Evolutionary conservation across 2,888 invertebrate genomes (phyloP).

Genomic region (Hartigia nigra): DNA sequence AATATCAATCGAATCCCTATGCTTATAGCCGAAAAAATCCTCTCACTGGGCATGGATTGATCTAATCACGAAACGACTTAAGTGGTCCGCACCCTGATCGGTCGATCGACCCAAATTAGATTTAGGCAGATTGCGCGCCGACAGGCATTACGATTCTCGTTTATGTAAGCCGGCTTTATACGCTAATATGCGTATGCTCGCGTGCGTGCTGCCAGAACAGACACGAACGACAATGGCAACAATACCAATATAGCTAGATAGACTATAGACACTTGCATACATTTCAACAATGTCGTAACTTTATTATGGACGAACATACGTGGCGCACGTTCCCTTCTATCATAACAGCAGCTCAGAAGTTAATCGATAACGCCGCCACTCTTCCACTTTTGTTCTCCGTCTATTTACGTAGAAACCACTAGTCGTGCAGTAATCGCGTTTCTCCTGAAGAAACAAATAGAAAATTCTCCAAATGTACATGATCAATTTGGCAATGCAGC

Average conservation of each 20-base stretch:
- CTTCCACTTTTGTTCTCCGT: neutral
- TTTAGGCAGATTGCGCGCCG: conserved; percentile 1
- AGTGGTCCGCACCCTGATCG: conserved; percentile 3
- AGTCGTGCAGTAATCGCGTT: neutral
- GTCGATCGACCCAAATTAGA: conserved; percentile 6
- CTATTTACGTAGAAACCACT: neutral
- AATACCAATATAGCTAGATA: neutral
- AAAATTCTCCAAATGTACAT: neutral
- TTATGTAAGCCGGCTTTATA: neutral
- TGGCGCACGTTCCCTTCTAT: conserved; percentile 9
- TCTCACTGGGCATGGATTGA: neutral
- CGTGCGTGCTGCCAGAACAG: neutral
- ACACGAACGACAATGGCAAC: conserved; percentile 3
- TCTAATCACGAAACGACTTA: neutral
- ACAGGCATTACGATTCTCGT: neutral
- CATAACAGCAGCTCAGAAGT: neutral
- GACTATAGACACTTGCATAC: neutral
- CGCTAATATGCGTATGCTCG: neutral
- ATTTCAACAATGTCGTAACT: neutral
- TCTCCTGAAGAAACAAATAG: neutral
- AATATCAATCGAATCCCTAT: neutral
- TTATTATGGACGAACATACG: neutral
- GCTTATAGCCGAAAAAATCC: neutral
- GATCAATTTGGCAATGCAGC: neutral
- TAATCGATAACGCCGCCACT: neutral